Percentiles rank a stretch among this genome's conserved stretches.
phyloP scores from a whole-genome alignment of 2,888 invertebrate genomes.

The Loripinus fragilis region DNA sequence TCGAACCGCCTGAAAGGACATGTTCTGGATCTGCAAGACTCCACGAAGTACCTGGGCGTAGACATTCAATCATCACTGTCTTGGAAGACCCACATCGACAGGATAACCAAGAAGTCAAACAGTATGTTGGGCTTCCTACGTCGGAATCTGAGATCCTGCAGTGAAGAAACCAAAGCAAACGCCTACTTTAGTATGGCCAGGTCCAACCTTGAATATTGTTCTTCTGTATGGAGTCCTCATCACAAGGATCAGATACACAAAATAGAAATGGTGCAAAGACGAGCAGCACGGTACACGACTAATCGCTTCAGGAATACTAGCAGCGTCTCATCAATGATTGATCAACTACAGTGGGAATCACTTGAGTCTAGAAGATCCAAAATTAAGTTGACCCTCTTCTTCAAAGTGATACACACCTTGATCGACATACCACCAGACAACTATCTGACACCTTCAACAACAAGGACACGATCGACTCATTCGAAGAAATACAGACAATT shows the following conservation, averaged over 20 bases:
- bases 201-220: constrained; percentile 12
- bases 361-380: not conserved
- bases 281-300: constrained; percentile 23
- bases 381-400: not conserved
- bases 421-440: not conserved
- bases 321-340: constrained; percentile 25
- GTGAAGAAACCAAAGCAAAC: constrained; percentile 20
- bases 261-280: constrained; percentile 19
- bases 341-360: constrained; percentile 11
- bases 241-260: not conserved
- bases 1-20: constrained; percentile 21
- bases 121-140: constrained; percentile 24
- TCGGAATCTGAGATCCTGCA: constrained; percentile 4
- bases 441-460: constrained; percentile 14
- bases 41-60: constrained; percentile 31
- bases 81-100: constrained; percentile 29
- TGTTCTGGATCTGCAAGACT: not conserved
- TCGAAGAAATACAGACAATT: constrained; percentile 15
- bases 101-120: constrained; percentile 29
- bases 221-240: constrained; percentile 13
- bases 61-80: constrained; percentile 25
- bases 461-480: not conserved
- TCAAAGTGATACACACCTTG: not conserved
- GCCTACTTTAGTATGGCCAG: constrained; percentile 22
- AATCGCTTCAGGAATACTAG: constrained; percentile 28